A percentile compares a stretch with the other conserved stretches of the same genome.
These are phyloP conservation scores for Mungos mungo DNA, from an alignment of 2,113 vertebrate species.

Conservation along the genomic window DNA sequence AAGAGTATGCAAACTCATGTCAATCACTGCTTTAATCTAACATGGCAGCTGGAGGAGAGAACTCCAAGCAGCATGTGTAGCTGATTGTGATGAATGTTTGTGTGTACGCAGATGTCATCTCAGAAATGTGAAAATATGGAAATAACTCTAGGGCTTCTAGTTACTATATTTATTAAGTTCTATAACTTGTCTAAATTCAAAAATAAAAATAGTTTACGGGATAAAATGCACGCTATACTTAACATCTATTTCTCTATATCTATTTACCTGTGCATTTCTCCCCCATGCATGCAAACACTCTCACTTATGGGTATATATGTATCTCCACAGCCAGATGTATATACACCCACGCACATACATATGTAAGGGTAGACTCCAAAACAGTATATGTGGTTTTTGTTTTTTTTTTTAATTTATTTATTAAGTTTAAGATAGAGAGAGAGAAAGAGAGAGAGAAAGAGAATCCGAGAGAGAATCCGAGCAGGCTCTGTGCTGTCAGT, in stretches of 20 bases:
- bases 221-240: not conserved
- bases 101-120: not conserved
- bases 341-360: not conserved
- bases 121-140: not conserved
- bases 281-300: too few relatives aligned
- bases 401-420: too few relatives aligned
- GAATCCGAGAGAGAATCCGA: too few relatives aligned
- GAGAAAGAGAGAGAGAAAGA: too few relatives aligned
- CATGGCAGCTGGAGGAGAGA: not conserved
- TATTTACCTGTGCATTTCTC: not conserved
- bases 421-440: too few relatives aligned
- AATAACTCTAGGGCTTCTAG: not conserved
- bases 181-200: not conserved
- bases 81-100: not conserved
- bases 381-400: not conserved
- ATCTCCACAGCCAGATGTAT: not conserved
- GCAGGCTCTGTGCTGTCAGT: too few relatives aligned
- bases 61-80: not conserved
- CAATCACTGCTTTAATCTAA: not conserved
- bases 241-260: not conserved
- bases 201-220: not conserved
- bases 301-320: not conserved
- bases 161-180: slow-evolving; percentile 19
- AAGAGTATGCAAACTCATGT: not conserved
- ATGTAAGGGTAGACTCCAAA: not conserved